A percentile compares a stretch with the other conserved stretches of the same genome.
phyloP scores from a whole-genome alignment of 2,113 vertebrate species.

The Psilopogon haemacephalus region DNA sequence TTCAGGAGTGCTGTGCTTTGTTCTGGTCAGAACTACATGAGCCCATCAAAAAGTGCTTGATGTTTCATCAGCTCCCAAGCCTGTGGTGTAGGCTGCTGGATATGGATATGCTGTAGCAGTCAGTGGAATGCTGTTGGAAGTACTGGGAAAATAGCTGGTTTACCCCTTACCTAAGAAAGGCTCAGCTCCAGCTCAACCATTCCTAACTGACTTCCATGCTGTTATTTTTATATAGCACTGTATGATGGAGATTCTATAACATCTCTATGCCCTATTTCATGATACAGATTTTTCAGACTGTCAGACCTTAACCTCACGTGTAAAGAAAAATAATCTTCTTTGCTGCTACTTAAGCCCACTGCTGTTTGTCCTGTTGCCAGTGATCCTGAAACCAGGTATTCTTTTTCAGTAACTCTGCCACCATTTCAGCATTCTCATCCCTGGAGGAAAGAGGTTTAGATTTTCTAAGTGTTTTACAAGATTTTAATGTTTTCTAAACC shows the following conservation, averaged over 20 bases:
- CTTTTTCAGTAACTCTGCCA: fast-evolving
- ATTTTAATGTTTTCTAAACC: neutral
- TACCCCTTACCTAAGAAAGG: neutral
- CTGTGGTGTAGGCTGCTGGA: neutral
- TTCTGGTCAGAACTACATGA: neutral
- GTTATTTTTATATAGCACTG: neutral
- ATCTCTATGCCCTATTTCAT: neutral
- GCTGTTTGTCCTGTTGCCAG: neutral
- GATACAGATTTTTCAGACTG: neutral
- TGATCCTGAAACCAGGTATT: neutral
- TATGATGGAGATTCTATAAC: neutral
- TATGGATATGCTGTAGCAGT: neutral
- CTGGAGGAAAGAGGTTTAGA: neutral
- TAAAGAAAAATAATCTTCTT: neutral
- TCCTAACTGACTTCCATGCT: neutral
- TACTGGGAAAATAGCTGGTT: neutral
- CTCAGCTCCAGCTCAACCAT: neutral
- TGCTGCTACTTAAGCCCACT: neutral
- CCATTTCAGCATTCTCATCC: neutral
- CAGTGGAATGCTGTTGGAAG: neutral
- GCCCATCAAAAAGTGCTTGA: neutral
- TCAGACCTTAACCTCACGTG: neutral
- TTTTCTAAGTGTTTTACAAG: neutral
- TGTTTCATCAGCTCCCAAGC: neutral
- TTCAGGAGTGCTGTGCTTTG: neutral